These are phyloP conservation scores for Rousettus leschenaultii DNA, from an alignment of 2,113 vertebrate species.

Conservation along the genomic window DNA sequence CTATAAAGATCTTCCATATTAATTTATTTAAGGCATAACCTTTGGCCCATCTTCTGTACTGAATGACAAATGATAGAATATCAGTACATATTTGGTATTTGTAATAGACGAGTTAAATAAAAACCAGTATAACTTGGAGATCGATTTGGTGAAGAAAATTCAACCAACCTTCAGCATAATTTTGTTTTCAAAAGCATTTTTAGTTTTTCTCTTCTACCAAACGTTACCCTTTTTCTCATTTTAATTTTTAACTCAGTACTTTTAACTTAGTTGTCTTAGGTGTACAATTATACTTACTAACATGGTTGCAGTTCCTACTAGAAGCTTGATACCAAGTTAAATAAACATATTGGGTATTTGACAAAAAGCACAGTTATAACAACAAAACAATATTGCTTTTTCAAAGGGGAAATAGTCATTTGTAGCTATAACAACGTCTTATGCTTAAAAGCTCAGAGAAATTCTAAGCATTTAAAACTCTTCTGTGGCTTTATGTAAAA, in stretches of 20 bases:
- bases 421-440: neutral
- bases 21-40: neutral
- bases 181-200: neutral
- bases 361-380: conserved; percentile 16
- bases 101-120: neutral
- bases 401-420: neutral
- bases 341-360: neutral
- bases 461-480: neutral
- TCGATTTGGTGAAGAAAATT: neutral
- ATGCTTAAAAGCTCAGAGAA: neutral
- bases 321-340: neutral
- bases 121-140: neutral
- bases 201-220: neutral
- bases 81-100: neutral
- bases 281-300: neutral
- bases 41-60: neutral
- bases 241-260: conserved; percentile 3
- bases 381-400: neutral
- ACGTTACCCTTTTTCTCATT: neutral
- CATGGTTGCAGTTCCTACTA: neutral
- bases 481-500: conserved; percentile 4
- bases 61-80: neutral
- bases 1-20: neutral
- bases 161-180: neutral
- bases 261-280: neutral